phyloP scores from a whole-genome alignment of 2,888 invertebrate genomes.

The Adela reaumurella region DNA sequence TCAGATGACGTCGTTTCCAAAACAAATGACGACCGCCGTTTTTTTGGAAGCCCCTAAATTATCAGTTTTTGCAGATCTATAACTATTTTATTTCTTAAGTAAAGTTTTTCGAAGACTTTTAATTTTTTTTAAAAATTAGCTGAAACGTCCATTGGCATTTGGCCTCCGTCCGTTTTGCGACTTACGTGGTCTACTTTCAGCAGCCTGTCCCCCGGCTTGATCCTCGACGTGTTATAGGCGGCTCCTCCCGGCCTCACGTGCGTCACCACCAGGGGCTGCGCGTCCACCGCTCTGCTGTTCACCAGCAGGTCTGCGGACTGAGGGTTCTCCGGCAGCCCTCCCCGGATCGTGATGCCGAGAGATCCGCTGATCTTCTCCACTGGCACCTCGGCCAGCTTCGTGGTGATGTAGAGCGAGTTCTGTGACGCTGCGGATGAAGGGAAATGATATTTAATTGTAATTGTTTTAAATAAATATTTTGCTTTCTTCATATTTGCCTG shows the following conservation, averaged over 20 bases:
- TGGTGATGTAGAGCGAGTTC: slow-evolving; percentile 70
- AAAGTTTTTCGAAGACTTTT: too few species aligned
- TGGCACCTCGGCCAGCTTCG: slow-evolving; percentile 74
- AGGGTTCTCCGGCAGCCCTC: slow-evolving; percentile 62
- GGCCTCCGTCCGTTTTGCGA: too few species aligned
- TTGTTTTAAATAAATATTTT: too few species aligned
- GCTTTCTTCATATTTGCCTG: too few species aligned
- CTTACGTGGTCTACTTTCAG: slow-evolving; percentile 79
- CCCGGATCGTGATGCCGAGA: slow-evolving; percentile 84
- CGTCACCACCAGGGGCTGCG: slow-evolving; percentile 81
- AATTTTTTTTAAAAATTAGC: too few species aligned
- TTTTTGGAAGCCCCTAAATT: too few species aligned
- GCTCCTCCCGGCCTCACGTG: slow-evolving; percentile 86
- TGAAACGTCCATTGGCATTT: too few species aligned
- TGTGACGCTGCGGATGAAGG: slow-evolving; percentile 58
- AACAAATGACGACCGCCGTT: too few species aligned
- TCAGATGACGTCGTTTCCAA: too few species aligned
- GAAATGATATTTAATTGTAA: too few species aligned
- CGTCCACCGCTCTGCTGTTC: slow-evolving; percentile 52
- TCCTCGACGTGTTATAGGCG: slow-evolving; percentile 84
- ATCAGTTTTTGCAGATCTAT: too few species aligned
- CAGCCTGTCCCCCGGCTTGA: slow-evolving; percentile 87
- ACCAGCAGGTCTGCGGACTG: slow-evolving; percentile 59
- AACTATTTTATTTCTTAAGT: too few species aligned
- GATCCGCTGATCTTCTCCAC: slow-evolving; percentile 80